These are phyloP conservation scores for Mechanitis mazaeus DNA, from an alignment of 2,888 invertebrate species.

Conservation along the genomic window DNA sequence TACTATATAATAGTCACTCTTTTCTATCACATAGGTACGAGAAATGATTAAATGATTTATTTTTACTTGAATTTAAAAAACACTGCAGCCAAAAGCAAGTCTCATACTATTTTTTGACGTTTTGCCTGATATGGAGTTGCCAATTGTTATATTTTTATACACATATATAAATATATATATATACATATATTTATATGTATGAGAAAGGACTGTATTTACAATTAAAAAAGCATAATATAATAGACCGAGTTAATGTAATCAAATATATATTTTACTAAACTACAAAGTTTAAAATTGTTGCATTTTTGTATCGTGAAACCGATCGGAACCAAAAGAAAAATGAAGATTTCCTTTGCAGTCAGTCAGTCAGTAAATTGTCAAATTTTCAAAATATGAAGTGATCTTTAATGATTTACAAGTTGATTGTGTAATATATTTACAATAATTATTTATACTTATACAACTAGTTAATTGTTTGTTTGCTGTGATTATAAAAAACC, in stretches of 20 bases:
- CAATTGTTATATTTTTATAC: slow-evolving; percentile 7
- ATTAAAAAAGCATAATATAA: too few relatives aligned
- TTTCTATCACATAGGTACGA: slow-evolving; percentile 35
- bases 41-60: slow-evolving; percentile 41
- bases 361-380: slow-evolving; percentile 49
- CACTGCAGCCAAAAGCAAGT: slow-evolving; percentile 38
- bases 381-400: slow-evolving; percentile 61
- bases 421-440: slow-evolving; percentile 60
- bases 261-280: background rate
- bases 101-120: slow-evolving; percentile 56
- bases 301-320: slow-evolving; percentile 12
- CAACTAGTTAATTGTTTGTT: slow-evolving; percentile 33
- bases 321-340: slow-evolving; percentile 34
- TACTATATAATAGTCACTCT: slow-evolving; percentile 35
- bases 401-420: slow-evolving; percentile 64
- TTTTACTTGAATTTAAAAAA: slow-evolving; percentile 47
- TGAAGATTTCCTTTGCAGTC: slow-evolving; percentile 45
- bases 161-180: background rate
- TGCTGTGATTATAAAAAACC: slow-evolving; percentile 41
- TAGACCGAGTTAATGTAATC: background rate
- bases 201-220: too few relatives aligned
- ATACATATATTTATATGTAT: too few relatives aligned
- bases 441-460: slow-evolving; percentile 39
- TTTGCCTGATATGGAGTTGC: slow-evolving; percentile 33
- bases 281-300: too few relatives aligned